Evolutionary conservation across 1,140 invertebrate genomes (phyloP).

Genomic region (Matsumurasca onukii): DNA sequence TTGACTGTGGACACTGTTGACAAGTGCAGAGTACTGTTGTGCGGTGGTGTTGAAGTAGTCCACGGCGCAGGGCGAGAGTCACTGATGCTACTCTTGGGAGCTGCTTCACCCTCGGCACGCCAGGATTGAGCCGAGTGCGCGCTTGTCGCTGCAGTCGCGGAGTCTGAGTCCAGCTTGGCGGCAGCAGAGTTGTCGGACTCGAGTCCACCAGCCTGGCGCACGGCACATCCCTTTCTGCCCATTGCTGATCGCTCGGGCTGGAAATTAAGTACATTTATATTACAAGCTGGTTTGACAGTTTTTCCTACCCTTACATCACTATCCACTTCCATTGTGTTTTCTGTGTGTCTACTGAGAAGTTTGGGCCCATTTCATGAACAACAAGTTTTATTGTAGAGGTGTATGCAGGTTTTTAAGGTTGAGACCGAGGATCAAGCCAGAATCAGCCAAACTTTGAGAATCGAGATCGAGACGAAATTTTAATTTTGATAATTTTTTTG

Average conservation of each 20-base stretch:
- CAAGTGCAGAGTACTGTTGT: slow-evolving; percentile 42
- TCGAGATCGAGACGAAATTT: no score
- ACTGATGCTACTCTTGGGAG: slow-evolving; percentile 68
- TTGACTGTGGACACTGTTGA: slow-evolving; percentile 35
- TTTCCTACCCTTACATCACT: no score
- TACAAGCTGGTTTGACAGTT: no score
- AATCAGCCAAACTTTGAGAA: no score
- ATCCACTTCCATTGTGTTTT: no score
- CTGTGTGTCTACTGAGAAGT: no score
- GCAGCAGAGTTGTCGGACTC: slow-evolving; percentile 54
- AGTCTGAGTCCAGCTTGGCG: slow-evolving; percentile 72
- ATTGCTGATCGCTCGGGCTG: slow-evolving; percentile 41
- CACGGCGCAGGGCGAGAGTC: slow-evolving; percentile 78
- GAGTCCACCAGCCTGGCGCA: slow-evolving; percentile 74
- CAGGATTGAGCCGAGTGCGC: slow-evolving; percentile 61
- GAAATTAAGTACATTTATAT: no score
- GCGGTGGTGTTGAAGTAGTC: slow-evolving; percentile 60
- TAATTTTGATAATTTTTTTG: no score
- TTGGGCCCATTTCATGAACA: no score
- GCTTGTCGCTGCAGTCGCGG: slow-evolving; percentile 69
- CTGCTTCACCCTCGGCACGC: slow-evolving; percentile 54
- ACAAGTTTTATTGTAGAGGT: no score
- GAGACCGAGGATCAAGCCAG: no score
- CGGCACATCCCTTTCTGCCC: slow-evolving; percentile 64
- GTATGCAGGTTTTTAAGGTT: no score